A percentile compares a stretch with the other conserved stretches of the same genome.
Conservation (phyloP, 2,113 vertebrate genomes). For the Callipepla squamata region DNA sequence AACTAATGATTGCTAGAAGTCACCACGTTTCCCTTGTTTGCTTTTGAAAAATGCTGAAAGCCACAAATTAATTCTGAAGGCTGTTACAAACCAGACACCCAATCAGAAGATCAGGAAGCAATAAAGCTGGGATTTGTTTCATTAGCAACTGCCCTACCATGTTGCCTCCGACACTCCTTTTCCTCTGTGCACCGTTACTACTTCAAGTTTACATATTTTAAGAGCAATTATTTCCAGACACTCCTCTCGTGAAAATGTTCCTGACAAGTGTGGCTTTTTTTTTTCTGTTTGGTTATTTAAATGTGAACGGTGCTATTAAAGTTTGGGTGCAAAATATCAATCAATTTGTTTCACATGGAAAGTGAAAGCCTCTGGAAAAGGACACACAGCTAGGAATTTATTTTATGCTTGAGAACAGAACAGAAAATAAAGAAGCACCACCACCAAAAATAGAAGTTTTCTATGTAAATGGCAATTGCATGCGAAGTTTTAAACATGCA, state of each 20-base stretch:
- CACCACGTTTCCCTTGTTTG: neutral
- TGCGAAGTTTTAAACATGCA: neutral
- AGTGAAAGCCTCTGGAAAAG: neutral
- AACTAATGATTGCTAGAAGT: neutral
- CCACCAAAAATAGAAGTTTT: neutral
- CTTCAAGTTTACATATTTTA: constrained; percentile 10
- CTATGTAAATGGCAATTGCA: neutral
- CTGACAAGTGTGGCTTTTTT: neutral
- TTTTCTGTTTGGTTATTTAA: neutral
- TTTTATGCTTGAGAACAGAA: neutral
- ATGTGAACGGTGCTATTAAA: neutral
- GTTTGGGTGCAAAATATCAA: neutral
- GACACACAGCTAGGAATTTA: neutral
- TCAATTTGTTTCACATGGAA: neutral
- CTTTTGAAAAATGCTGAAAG: neutral
- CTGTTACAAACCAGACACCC: constrained; percentile 15
- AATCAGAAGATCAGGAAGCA: constrained; percentile 23
- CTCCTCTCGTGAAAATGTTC: constrained; percentile 14
- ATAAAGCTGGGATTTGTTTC: constrained; percentile 45
- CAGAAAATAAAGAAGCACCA: neutral
- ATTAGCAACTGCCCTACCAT: neutral
- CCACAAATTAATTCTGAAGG: neutral
- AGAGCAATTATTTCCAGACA: constrained; percentile 53
- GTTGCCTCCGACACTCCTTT: neutral
- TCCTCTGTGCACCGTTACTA: neutral